Evolutionary conservation across 2,113 vertebrate species (phyloP), one percentile per base, ranked within the genome.

Genomic region (Xiphophorus hellerii): DNA sequence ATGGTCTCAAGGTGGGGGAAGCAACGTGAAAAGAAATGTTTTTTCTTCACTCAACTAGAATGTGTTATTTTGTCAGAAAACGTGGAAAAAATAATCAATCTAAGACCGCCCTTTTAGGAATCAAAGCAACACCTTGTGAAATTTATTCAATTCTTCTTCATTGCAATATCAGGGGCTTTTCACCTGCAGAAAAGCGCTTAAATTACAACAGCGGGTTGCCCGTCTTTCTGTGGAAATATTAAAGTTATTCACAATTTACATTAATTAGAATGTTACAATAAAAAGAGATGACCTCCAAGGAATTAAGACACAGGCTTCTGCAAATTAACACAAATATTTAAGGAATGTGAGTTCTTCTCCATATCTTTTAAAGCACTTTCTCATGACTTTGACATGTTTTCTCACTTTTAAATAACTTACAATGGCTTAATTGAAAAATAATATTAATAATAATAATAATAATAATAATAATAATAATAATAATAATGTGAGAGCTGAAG

Each of bases 211-310:
- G 92, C 94, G 95, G 65, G 93, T 94, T 92, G 91, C 89, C 91
- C 94, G 83, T 88, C 93, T 94, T 94, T 76, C 87, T 92, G 96
- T 95, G 93, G 51, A 95, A 96, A 96, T 96, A 94, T 94, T 94
- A 96, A 97, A 97, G 96, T 92, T 95, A 96, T 95, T 95, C 96
- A 98, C 96, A 97, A 96, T 98, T 96, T 97, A 98, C 97, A 99
- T 93, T 94, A 96, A 97, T 97, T 92, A 91, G 84, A 83, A 85
- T 95, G 37, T 96, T 96, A 96, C 95, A 95, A 96, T 96, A 96
- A 90, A 94, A 95, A 79, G 87, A 87, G 89, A 94, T 90, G 81
- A 84, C 27, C 90, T 87, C 84, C 80, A 79, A 88, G 89, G 85
- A 89, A 86, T 90, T 83, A 90, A 91, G 88, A 93, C 91, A 93